phyloP scores from a whole-genome alignment of 2,797 vertebrate genomes.

The Helicolenus hilgendorfi region DNA sequence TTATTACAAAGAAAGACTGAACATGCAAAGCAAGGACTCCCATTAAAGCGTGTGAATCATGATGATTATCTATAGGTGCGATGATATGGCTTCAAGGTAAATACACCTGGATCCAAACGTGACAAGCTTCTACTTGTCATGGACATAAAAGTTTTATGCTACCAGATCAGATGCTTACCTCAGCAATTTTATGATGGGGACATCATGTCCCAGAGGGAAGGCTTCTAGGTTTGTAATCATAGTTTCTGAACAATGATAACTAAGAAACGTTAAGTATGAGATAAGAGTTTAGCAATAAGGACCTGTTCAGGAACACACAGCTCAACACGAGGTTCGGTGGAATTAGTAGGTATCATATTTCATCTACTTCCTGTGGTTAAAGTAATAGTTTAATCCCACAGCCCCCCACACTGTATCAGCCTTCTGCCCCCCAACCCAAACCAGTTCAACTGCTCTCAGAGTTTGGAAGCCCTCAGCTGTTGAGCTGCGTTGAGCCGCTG shows the following conservation, averaged over 20 bases:
- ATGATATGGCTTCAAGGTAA: conserved; percentile 38
- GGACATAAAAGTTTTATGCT: conserved; percentile 22
- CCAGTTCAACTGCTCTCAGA: conserved; percentile 41
- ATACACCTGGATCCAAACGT: conserved; percentile 23
- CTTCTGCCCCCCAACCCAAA: conserved; percentile 51
- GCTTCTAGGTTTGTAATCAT: conserved; percentile 17
- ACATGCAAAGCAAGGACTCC: background rate
- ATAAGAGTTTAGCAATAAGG: conserved; percentile 21
- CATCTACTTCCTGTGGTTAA: conserved; percentile 73
- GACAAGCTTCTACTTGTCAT: conserved; percentile 54
- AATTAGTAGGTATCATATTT: conserved; percentile 66
- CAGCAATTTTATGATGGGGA: conserved; percentile 25
- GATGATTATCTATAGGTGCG: conserved; percentile 9
- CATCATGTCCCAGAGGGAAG: conserved; percentile 10
- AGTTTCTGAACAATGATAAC: background rate
- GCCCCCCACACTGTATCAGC: conserved; percentile 42
- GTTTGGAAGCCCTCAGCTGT: conserved; percentile 85
- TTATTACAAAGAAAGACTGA: background rate
- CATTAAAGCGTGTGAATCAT: background rate
- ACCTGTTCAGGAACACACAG: background rate
- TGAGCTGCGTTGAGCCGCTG: conserved; percentile 66
- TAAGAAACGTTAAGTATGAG: background rate
- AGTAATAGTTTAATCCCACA: conserved; percentile 72
- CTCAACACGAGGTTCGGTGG: conserved; percentile 22
- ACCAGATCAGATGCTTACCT: conserved; percentile 31